Evolutionary conservation across 2,888 invertebrate species (phyloP), one percentile per base, ranked within the genome.

Genomic region (Odontomyia ornata): DNA sequence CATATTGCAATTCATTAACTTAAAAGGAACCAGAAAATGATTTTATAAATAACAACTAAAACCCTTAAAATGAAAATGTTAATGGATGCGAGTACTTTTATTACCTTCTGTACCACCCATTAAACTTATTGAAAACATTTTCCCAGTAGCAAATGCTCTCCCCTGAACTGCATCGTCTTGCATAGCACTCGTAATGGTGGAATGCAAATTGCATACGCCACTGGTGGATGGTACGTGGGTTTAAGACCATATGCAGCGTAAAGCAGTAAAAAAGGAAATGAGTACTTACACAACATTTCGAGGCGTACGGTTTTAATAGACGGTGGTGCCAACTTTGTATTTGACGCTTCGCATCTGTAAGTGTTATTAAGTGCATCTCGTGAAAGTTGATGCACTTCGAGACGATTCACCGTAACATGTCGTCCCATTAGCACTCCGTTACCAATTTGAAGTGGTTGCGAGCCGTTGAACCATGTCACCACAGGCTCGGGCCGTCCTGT

Each of bases 331-430:
- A 95, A 90, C 85, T 95, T 93, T 62, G 95, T 95, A 85, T 96
- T 96, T 77, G 93, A 92, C 13, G 95, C 95, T 86, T 94, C 92
- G 85, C 96, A 96, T 85, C 93, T 94, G 88, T 93, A 95, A 43
- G 94, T 94, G 56, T 94, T 93, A 86, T 95, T 95, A 77, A 95
- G 89, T 82, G 95, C 93, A 79, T 91, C 91, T 80, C 95, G 89
- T 80, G 90, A 91, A 76, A 96, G 89, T 80, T 91, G 90, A 21
- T 91, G 90, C 81, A 95, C 90, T 84, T 92, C 93, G 81, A 96
- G 87, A 78, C 92, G 90, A 88, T 94, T 96, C 78, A 94, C 93
- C 60, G 94, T 92, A 75, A 95, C 92, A 84, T 93, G 92, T 36
- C 91, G 91, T 78, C 91, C 92, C 80, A 91, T 91, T 80, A 90